Percentiles rank a stretch among this genome's conserved stretches.
These are phyloP conservation scores for Ips nitidus DNA, from an alignment of 1,140 invertebrate species.

Conservation along the genomic window DNA sequence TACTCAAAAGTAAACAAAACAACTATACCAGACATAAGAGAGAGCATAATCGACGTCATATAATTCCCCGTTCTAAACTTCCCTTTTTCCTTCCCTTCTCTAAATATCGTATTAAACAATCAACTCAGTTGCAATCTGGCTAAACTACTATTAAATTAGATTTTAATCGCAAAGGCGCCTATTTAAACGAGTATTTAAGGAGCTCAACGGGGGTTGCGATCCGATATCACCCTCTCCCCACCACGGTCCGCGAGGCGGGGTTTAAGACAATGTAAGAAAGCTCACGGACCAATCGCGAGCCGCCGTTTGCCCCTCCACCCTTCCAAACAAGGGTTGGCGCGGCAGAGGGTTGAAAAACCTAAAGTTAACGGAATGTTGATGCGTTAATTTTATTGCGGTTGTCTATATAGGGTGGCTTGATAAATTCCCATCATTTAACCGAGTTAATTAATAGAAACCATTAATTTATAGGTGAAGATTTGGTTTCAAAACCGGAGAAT, in stretches of 20 bases:
- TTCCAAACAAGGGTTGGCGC: conserved; percentile 13
- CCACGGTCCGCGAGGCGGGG: conserved; percentile 32
- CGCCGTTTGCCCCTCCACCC: conserved; percentile 24
- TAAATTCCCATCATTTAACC: no score
- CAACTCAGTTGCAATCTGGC: conserved; percentile 40
- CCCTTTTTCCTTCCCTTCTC: neutral
- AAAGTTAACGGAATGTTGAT: conserved; percentile 19
- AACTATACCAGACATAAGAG: no score
- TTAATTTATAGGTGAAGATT: conserved; percentile 81
- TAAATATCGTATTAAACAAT: conserved; percentile 40
- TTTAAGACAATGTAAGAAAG: conserved; percentile 43
- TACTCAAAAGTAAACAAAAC: no score
- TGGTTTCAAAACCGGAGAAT: conserved; percentile 96
- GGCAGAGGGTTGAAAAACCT: conserved; percentile 19
- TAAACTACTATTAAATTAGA: conserved; percentile 42
- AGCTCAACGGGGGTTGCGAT: conserved; percentile 9
- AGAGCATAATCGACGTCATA: no score
- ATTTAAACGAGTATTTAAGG: conserved; percentile 42
- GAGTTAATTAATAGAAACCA: neutral
- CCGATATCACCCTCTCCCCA: conserved; percentile 8
- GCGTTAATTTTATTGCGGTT: conserved; percentile 27
- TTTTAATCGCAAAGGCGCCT: conserved; percentile 41
- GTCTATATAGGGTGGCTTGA: neutral
- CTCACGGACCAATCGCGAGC: conserved; percentile 34
- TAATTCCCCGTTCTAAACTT: conserved; percentile 16